phyloP scores from a whole-genome alignment of 1,140 invertebrate genomes.

The Muscidifurax raptorellus region DNA sequence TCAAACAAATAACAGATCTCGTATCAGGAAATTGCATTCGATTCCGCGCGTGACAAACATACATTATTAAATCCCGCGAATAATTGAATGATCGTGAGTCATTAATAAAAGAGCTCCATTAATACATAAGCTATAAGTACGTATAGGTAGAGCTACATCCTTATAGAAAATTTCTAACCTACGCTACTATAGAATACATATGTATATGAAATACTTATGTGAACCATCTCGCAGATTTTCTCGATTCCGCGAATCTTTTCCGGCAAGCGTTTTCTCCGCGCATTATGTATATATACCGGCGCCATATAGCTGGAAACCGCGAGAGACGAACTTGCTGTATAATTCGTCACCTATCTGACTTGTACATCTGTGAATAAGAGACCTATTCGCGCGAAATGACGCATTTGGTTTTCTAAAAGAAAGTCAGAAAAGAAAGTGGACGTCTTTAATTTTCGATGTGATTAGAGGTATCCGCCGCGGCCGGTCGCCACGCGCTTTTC shows the following conservation, averaged over 20 bases:
- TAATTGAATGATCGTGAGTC: background rate
- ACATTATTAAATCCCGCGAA: background rate
- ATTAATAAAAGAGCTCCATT: background rate
- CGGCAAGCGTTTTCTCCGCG: background rate
- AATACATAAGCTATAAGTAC: too few relatives aligned
- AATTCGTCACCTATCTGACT: background rate
- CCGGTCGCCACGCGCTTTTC: background rate
- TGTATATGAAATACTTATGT: too few relatives aligned
- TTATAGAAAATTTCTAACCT: too few relatives aligned
- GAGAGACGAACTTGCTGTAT: background rate
- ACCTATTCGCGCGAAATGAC: constrained; percentile 23
- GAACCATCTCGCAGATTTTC: background rate
- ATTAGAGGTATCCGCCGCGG: constrained; percentile 14
- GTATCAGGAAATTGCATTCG: background rate
- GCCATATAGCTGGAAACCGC: background rate
- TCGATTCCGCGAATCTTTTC: constrained; percentile 3
- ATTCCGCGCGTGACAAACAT: background rate
- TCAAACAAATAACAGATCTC: background rate
- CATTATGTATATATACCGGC: background rate
- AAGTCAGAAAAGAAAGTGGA: constrained; percentile 48
- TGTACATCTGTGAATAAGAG: background rate
- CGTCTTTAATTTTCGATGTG: constrained; percentile 32
- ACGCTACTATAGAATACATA: too few relatives aligned
- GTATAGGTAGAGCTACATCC: too few relatives aligned
- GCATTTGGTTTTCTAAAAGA: constrained; percentile 46